A percentile compares a stretch with the other conserved stretches of the same genome.
phyloP scores from a whole-genome alignment of 1,140 invertebrate genomes.

The Lamellibrachia luymesi region DNA sequence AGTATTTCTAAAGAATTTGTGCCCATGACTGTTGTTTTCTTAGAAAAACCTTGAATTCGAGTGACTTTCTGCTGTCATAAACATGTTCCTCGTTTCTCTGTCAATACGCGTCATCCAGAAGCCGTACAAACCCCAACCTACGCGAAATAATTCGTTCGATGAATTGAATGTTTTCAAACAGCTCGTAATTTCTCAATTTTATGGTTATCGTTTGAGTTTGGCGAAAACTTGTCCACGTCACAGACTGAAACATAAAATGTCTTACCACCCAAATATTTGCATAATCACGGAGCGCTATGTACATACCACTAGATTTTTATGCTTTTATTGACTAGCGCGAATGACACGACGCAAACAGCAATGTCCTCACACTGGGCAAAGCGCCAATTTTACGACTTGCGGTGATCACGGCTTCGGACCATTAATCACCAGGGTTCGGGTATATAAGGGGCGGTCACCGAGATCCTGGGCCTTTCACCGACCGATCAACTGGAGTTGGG shows the following conservation, averaged over 20 bases:
- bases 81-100: neutral
- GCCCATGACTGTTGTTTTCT: neutral
- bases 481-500: neutral
- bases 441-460: neutral
- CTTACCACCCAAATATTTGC: neutral
- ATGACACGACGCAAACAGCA: neutral
- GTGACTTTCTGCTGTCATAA: neutral
- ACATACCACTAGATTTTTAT: neutral
- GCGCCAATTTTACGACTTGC: neutral
- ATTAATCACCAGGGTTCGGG: neutral
- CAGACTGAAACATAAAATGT: neutral
- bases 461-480: neutral
- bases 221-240: neutral
- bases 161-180: neutral
- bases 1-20: neutral
- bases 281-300: neutral
- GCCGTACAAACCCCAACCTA: neutral
- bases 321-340: neutral
- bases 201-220: neutral
- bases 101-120: neutral
- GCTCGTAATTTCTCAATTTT: neutral
- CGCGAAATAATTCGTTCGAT: neutral
- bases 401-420: neutral
- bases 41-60: neutral
- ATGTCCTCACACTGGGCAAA: neutral